Conservation (phyloP, 2,113 vertebrate species). For the Ctenodactylus gundi region DNA sequence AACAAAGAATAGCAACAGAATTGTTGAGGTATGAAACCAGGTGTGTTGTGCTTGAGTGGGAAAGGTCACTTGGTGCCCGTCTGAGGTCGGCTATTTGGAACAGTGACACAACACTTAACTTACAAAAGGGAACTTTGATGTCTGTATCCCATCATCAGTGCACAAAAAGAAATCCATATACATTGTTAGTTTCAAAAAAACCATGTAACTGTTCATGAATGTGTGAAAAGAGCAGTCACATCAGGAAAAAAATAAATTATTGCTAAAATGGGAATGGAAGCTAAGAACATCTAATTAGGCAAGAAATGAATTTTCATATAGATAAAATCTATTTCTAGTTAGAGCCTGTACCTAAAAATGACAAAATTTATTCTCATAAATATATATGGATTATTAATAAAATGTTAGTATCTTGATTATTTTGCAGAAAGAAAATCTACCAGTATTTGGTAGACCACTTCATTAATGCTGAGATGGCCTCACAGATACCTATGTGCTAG, state of each 20-base stretch:
- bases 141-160: neutral
- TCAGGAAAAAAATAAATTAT: neutral
- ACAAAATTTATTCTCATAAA: neutral
- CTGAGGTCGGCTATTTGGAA: neutral
- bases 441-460: neutral
- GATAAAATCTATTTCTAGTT: neutral
- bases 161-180: neutral
- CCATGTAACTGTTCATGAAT: neutral
- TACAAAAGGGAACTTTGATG: neutral
- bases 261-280: neutral
- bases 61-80: neutral
- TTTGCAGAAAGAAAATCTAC: constrained; percentile 17
- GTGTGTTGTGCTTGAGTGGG: fast-evolving
- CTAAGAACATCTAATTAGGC: neutral
- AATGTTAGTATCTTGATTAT: neutral
- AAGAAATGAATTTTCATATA: neutral
- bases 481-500: neutral
- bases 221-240: neutral
- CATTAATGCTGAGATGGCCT: neutral
- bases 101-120: neutral
- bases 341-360: neutral
- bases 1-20: neutral
- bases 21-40: neutral
- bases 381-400: neutral
- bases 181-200: neutral